A percentile compares a stretch with the other conserved stretches of the same genome.
Evolutionary conservation across 2,113 vertebrate species (phyloP).

Genomic region (Romanogobio albipinnatus): DNA sequence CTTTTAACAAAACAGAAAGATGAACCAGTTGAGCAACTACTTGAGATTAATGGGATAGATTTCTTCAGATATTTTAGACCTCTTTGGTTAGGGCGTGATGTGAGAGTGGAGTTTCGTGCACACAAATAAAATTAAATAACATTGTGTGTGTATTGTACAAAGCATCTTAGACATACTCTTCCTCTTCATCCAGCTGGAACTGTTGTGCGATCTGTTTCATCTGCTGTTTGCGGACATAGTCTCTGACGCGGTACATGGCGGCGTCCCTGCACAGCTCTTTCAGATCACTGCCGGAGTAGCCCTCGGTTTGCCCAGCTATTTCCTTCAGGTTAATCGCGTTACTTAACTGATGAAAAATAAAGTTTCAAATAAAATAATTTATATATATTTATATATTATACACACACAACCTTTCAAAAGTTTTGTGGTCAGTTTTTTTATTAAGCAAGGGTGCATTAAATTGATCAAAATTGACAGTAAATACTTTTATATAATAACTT

Average conservation of each 20-base stretch:
- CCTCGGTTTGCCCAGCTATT: conserved; percentile 74
- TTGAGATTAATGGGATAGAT: background rate
- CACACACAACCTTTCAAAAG: background rate
- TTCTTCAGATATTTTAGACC: background rate
- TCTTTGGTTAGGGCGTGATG: background rate
- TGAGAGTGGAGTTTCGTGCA: background rate
- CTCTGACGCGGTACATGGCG: conserved; percentile 77
- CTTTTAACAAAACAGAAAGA: background rate
- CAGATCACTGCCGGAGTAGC: conserved; percentile 80
- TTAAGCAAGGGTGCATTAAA: background rate
- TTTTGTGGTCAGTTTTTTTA: background rate
- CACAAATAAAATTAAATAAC: background rate
- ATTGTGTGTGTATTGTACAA: background rate
- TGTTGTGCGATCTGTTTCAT: conserved; percentile 78
- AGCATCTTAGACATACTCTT: conserved; percentile 55
- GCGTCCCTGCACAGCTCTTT: conserved; percentile 79
- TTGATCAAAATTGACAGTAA: background rate
- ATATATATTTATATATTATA: background rate
- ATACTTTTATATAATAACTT: background rate
- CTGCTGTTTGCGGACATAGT: conserved; percentile 81
- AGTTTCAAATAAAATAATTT: background rate
- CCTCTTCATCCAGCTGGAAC: conserved; percentile 72
- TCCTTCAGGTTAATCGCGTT: conserved; percentile 77
- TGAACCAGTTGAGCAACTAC: background rate
- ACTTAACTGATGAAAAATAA: conserved; percentile 71